These are phyloP conservation scores for Leptothorax acervorum DNA, from an alignment of 2,888 invertebrate species.

Conservation along the genomic window DNA sequence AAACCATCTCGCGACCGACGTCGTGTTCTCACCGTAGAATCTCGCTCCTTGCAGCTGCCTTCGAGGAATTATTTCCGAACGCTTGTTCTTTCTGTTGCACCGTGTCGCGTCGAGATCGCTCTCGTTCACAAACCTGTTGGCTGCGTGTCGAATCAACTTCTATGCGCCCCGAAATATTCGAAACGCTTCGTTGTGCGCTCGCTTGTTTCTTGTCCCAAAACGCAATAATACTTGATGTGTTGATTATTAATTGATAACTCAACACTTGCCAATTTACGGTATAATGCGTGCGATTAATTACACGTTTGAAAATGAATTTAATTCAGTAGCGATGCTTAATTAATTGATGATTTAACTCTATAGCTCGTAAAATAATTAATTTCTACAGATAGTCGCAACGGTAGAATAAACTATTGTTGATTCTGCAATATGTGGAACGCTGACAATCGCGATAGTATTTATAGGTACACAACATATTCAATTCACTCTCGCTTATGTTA, in stretches of 20 bases:
- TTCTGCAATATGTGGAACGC: conserved; percentile 12
- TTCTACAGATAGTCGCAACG: conserved; percentile 6
- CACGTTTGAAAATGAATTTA: conserved; percentile 37
- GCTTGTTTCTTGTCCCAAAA: not conserved
- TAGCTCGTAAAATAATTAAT: conserved; percentile 47
- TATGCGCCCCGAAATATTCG: not conserved
- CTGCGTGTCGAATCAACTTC: not conserved
- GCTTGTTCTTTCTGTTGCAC: conserved; percentile 56
- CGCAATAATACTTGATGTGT: conserved; percentile 27
- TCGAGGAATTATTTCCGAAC: conserved; percentile 64
- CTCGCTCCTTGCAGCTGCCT: conserved; percentile 38
- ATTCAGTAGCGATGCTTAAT: conserved; percentile 45
- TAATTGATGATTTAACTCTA: conserved; percentile 39
- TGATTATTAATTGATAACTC: conserved; percentile 48
- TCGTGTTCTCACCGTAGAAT: conserved; percentile 52
- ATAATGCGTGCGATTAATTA: conserved; percentile 40
- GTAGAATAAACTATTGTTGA: conserved; percentile 32
- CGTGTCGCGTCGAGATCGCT: conserved; percentile 52
- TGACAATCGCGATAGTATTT: not conserved
- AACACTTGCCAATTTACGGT: conserved; percentile 16
- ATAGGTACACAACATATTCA: not conserved
- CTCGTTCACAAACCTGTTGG: conserved; percentile 36
- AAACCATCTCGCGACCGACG: conserved; percentile 58
- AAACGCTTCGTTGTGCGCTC: not conserved
- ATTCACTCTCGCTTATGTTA: not conserved